Evolutionary conservation across 2,888 invertebrate species (phyloP), one percentile per base, ranked within the genome.

Genomic region (Spialia ferax): DNA sequence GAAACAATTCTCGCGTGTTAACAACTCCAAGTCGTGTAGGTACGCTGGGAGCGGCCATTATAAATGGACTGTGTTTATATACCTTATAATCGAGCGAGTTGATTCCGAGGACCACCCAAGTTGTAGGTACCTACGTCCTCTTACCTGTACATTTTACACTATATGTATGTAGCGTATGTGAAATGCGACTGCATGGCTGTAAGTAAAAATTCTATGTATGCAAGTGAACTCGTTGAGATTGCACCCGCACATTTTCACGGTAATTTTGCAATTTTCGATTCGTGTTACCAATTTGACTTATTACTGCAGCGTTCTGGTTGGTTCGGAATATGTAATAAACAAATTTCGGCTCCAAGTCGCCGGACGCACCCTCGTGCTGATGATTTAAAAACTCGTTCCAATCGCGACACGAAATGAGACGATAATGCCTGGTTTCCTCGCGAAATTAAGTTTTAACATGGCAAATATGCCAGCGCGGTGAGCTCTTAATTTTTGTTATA

Each of bases 91-190:
- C 86, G 87, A 79, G 78, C 83, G 83, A 79, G 78, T 83, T 85
- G 87, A 88, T 83, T 85, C 81, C 74, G 81, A 54, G 84, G 93
- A 93, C 93, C 93, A 93, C 93, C 93, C 93, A 93, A 76, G 88
- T 80, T 74, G 89, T 72, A 77, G 78, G 81, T 81, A 77, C 77
- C 82, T 78, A 77, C 77, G 82, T 78, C 82, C 85, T 75, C 79
- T 80, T 82, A 80, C 80, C 79, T 80, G 79, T 80, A 78, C 59
- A 59, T 6, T n/a, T 45, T 45, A 60, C 69, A 72, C 64, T 70
- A 75, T 73, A 70, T 45, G 63, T 63, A 70, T 32, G 59, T 57
- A 68, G 52, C 48, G 35, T 11, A 65, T 56, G 35, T 64, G 64
- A 22, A 59, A 15, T 20, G 42, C 32, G 61, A 63, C 18, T 18